Percentiles rank a stretch among this genome's conserved stretches.
Conservation (phyloP, 1,140 invertebrate species). For the Megalonaias nervosa region DNA sequence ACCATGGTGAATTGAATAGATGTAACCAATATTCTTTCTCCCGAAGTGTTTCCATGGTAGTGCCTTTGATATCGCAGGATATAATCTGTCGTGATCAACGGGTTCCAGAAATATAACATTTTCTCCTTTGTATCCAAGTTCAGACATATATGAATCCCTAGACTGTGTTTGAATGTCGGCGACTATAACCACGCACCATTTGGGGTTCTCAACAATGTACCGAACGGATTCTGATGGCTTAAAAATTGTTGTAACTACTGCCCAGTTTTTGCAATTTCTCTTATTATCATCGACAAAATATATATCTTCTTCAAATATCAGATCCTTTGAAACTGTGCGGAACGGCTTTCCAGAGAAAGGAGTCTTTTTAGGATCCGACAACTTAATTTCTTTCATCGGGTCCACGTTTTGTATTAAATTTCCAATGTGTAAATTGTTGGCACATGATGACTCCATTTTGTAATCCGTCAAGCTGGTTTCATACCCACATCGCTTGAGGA, state of each 20-base stretch:
- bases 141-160: not conserved
- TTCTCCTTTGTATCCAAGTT: not conserved
- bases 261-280: not conserved
- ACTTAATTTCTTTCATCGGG: no score
- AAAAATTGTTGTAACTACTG: constrained; percentile 7
- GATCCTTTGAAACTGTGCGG: no score
- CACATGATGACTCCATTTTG: no score
- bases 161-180: not conserved
- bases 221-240: constrained; percentile 5
- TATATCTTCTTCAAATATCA: no score
- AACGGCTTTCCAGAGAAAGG: no score
- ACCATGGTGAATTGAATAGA: constrained; percentile 27
- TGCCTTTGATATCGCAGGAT: constrained; percentile 4
- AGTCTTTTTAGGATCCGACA: no score
- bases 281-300: not conserved
- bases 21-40: constrained; percentile 34
- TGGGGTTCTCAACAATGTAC: not conserved
- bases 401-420: no score
- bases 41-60: constrained; percentile 26
- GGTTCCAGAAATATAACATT: constrained; percentile 2
- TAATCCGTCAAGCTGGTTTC: no score
- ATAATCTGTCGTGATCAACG: constrained; percentile 3
- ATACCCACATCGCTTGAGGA: no score
- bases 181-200: constrained; percentile 1
- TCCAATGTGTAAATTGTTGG: no score